Percentiles rank a stretch among this genome's conserved stretches.
Evolutionary conservation across 2,888 invertebrate species (phyloP).

Genomic region (Morinoia aosen): DNA sequence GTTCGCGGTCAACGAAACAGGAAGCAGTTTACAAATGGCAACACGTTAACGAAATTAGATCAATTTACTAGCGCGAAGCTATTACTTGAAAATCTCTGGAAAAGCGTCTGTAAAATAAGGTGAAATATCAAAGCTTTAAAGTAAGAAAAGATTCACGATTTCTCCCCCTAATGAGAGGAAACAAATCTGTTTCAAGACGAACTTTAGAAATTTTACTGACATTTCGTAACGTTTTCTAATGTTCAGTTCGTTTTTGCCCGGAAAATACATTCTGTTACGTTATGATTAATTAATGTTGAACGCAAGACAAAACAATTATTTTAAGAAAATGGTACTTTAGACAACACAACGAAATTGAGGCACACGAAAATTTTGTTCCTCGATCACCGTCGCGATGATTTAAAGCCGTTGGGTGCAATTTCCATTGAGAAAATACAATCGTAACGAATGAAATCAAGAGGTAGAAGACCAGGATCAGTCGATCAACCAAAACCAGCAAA

Average conservation of each 20-base stretch:
- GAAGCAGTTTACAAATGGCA: slow-evolving; percentile 10
- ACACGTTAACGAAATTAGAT: background rate
- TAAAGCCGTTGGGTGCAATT: background rate
- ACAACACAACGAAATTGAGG: background rate
- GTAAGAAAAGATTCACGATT: background rate
- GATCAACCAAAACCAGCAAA: background rate
- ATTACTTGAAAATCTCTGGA: background rate
- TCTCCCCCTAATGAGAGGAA: background rate
- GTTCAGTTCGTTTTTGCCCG: background rate
- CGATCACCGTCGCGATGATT: background rate
- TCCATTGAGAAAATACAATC: background rate
- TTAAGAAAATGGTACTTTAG: background rate
- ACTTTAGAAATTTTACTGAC: background rate
- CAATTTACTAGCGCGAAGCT: background rate
- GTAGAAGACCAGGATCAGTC: background rate
- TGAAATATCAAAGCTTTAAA: background rate
- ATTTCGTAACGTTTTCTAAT: background rate
- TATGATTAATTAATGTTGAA: background rate
- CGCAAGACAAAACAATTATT: background rate
- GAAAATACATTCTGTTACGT: background rate
- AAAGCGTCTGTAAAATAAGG: background rate
- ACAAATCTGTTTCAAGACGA: background rate
- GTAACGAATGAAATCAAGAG: background rate
- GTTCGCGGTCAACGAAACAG: background rate
- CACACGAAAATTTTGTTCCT: background rate